phyloP scores from a whole-genome alignment of 2,888 invertebrate genomes.

The Serrognathus titanus region DNA sequence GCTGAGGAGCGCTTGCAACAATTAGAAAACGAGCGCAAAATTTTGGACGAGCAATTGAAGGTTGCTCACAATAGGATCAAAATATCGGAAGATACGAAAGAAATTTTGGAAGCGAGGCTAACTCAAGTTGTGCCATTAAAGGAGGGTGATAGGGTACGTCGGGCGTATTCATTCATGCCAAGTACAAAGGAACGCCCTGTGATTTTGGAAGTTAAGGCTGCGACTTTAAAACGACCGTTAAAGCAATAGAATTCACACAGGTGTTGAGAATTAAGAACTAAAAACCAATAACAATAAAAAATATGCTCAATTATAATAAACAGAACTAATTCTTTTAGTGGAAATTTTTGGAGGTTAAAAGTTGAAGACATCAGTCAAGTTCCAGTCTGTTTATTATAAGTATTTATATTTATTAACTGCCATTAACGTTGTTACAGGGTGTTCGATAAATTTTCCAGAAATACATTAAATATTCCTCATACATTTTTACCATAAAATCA shows the following conservation, averaged over 20 bases:
- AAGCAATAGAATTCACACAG: constrained; percentile 16
- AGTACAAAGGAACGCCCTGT: constrained; percentile 57
- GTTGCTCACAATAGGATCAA: constrained; percentile 67
- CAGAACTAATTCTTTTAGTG: no score
- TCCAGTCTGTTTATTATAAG: no score
- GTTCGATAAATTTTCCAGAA: no score
- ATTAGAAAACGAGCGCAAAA: constrained; percentile 67
- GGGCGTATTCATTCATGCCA: constrained; percentile 68
- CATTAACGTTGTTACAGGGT: no score
- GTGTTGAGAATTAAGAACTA: no score
- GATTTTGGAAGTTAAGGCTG: constrained; percentile 44
- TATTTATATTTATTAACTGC: no score
- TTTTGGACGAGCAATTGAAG: constrained; percentile 67
- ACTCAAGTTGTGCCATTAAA: constrained; percentile 56
- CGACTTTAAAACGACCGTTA: constrained; percentile 37
- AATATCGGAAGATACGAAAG: constrained; percentile 62
- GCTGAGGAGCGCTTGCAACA: constrained; percentile 68
- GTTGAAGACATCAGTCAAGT: no score
- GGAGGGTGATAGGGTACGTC: constrained; percentile 59
- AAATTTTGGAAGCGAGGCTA: constrained; percentile 56
- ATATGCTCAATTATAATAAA: no score
- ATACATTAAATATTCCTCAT: no score
- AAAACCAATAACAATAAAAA: no score
- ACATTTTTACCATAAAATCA: no score
- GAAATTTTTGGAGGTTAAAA: no score